Percentiles rank a stretch among this genome's conserved stretches.
phyloP scores from a whole-genome alignment of 2,113 vertebrate species.

The Petromus typicus region DNA sequence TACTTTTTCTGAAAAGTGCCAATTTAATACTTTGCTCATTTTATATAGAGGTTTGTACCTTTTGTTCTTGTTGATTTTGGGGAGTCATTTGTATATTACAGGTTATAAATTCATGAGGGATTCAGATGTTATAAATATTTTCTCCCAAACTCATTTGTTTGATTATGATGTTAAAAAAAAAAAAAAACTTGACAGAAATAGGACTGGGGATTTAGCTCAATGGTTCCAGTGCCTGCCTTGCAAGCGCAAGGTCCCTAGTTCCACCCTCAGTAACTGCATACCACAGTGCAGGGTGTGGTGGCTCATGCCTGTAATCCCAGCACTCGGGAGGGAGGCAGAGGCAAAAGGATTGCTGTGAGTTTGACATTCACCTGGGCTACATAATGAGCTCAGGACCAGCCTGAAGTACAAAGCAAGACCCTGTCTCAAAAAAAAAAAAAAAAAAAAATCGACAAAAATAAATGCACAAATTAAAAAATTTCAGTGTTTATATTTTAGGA shows the following conservation, averaged over 20 bases:
- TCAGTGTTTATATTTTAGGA: neutral
- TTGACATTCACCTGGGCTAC: too few relatives aligned
- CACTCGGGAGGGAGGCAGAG: too few relatives aligned
- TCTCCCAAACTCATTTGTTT: neutral
- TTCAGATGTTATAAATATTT: slow-evolving; percentile 59
- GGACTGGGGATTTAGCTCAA: too few relatives aligned
- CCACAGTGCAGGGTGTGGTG: too few relatives aligned
- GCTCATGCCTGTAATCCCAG: too few relatives aligned
- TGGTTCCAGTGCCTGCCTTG: too few relatives aligned
- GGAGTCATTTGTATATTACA: neutral
- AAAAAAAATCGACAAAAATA: slow-evolving; percentile 9
- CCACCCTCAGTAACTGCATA: too few relatives aligned
- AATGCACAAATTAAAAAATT: neutral
- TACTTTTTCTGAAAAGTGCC: slow-evolving; percentile 17
- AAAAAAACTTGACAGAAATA: slow-evolving; percentile 16
- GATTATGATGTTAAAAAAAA: neutral
- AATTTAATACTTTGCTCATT: neutral
- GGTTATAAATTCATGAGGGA: slow-evolving; percentile 5
- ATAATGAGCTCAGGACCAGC: too few relatives aligned
- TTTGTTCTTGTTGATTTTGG: slow-evolving; percentile 40
- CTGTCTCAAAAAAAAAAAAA: too few relatives aligned
- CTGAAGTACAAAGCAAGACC: too few relatives aligned
- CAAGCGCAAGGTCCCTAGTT: too few relatives aligned
- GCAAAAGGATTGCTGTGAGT: too few relatives aligned
- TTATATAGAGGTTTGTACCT: neutral